Percentiles rank a stretch among this genome's conserved stretches.
Conservation (phyloP, 2,113 vertebrate species). For the Pteropus alecto region DNA sequence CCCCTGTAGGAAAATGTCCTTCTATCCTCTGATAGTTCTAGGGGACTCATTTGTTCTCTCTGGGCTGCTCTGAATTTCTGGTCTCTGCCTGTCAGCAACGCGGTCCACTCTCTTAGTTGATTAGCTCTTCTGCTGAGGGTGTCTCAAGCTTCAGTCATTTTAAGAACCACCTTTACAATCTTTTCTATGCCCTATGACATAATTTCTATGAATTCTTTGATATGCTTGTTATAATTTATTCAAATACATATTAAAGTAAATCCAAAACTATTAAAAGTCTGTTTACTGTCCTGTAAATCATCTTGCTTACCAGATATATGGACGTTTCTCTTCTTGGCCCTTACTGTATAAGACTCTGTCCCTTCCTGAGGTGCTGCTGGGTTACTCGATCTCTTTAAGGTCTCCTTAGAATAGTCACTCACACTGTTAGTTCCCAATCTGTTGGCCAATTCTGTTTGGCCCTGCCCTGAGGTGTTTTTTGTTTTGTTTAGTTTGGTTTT, state of each 20-base stretch:
- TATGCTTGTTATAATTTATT: neutral
- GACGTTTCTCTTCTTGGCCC: neutral
- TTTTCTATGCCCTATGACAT: neutral
- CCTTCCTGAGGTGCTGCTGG: neutral
- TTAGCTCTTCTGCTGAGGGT: neutral
- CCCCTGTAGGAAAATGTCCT: neutral
- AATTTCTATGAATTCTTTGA: neutral
- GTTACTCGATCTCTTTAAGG: fast-evolving
- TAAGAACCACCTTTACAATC: neutral
- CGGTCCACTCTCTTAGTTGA: neutral
- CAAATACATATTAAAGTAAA: neutral
- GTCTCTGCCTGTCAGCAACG: neutral
- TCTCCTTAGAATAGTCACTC: neutral
- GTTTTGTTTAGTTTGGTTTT: neutral
- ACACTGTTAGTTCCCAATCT: neutral
- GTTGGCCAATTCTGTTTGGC: neutral
- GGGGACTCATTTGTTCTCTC: neutral
- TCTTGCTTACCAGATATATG: neutral
- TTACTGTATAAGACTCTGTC: neutral
- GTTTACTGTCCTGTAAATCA: neutral
- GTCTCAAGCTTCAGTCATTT: neutral
- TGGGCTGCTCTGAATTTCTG: neutral
- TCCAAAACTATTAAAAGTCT: neutral
- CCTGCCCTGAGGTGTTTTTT: neutral
- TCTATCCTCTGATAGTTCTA: neutral